phyloP scores from a whole-genome alignment of 2,888 invertebrate genomes.

The Rugalucina vietnamica region DNA sequence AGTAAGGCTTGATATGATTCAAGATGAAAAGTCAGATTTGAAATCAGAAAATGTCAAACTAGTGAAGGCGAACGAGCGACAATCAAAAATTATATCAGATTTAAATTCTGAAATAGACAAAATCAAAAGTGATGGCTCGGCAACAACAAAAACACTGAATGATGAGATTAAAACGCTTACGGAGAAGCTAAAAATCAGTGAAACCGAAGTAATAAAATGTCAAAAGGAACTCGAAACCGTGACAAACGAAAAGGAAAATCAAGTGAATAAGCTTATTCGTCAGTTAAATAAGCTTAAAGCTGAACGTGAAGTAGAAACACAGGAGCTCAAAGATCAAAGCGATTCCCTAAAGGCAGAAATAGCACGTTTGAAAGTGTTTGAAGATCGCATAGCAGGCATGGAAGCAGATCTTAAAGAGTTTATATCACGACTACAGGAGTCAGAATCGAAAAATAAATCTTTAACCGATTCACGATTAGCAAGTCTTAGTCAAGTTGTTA shows the following conservation, averaged over 20 bases:
- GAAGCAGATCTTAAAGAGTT: constrained; percentile 54
- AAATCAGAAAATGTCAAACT: constrained; percentile 56
- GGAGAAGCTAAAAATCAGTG: constrained; percentile 45
- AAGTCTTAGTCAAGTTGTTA: constrained; percentile 52
- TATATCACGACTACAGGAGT: constrained; percentile 34
- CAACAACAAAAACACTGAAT: constrained; percentile 32
- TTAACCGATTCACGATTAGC: constrained; percentile 39
- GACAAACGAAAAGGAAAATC: constrained; percentile 60
- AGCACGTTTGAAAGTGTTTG: constrained; percentile 55
- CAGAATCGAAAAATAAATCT: constrained; percentile 53
- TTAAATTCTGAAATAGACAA: constrained; percentile 43
- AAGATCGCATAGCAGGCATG: constrained; percentile 54
- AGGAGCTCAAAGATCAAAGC: constrained; percentile 57
- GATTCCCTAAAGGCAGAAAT: constrained; percentile 53
- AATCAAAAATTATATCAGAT: constrained; percentile 54
- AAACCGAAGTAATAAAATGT: constrained; percentile 48
- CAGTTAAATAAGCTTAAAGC: constrained; percentile 51
- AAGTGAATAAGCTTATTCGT: constrained; percentile 53
- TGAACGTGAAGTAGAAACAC: constrained; percentile 56
- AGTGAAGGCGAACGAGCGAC: constrained; percentile 60
- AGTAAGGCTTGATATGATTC: constrained; percentile 57
- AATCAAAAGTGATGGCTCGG: constrained; percentile 28
- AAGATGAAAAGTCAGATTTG: constrained; percentile 54
- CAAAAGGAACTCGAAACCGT: constrained; percentile 55
- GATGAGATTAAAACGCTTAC: constrained; percentile 33